Percentiles rank a stretch among this genome's conserved stretches.
phyloP scores from a whole-genome alignment of 2,888 invertebrate species.

The Onchidella celtica region DNA sequence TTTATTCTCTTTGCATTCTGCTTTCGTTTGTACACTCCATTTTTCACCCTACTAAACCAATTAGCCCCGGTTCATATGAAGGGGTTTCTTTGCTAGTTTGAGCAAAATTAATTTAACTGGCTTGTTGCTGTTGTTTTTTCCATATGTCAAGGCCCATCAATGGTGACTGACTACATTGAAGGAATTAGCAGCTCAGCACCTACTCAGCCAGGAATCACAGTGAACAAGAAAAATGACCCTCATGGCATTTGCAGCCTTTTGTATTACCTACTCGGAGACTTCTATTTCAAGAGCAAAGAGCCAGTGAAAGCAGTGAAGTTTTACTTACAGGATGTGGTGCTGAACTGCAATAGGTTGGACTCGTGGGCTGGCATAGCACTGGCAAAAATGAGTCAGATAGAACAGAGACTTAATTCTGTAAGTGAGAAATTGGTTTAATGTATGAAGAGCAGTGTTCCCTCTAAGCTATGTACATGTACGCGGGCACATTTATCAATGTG shows the following conservation, averaged over 20 bases:
- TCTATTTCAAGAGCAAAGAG: conserved; percentile 93
- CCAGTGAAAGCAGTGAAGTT: conserved; percentile 87
- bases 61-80: too few relatives aligned
- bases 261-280: conserved; percentile 95
- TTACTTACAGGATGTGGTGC: conserved; percentile 90
- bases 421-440: conserved; percentile 64
- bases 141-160: conserved; percentile 81
- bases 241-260: conserved; percentile 78
- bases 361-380: conserved; percentile 96
- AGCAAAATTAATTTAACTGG: too few relatives aligned
- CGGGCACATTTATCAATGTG: too few relatives aligned
- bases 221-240: conserved; percentile 53
- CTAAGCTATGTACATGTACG: too few relatives aligned
- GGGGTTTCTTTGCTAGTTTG: too few relatives aligned
- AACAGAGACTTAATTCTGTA: conserved; percentile 89
- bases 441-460: not conserved
- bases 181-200: conserved; percentile 84
- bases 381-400: conserved; percentile 84
- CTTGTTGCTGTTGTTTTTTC: too few relatives aligned
- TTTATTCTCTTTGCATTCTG: too few relatives aligned
- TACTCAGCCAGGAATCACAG: conserved; percentile 45
- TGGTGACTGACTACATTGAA: conserved; percentile 86
- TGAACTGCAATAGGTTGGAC: conserved; percentile 89
- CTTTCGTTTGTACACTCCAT: too few relatives aligned
- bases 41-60: too few relatives aligned